Conservation (phyloP, 2,113 vertebrate species). For the Triplophysa dalaica region DNA sequence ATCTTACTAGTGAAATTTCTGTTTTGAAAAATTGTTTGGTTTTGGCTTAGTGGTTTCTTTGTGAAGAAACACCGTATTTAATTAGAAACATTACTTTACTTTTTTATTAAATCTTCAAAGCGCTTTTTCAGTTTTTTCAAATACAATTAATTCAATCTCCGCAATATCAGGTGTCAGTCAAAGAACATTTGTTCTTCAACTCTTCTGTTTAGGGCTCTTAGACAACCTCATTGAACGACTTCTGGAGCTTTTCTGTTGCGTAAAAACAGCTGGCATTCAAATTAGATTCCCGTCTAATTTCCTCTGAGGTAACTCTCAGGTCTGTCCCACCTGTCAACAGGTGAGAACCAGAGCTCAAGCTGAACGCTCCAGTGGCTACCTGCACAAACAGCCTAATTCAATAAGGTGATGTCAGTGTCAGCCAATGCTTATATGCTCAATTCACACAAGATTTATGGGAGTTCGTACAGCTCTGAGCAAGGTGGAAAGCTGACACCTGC, state of each 20-base stretch:
- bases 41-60: no score
- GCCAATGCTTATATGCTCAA: conserved; percentile 53
- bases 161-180: not conserved
- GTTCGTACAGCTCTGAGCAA: conserved; percentile 46
- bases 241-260: not conserved
- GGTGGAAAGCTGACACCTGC: conserved; percentile 57
- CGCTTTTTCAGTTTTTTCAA: no score
- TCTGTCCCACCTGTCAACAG: conserved; percentile 58
- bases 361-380: conserved; percentile 54
- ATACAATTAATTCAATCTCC: not conserved
- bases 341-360: conserved; percentile 56
- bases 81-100: no score
- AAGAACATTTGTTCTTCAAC: not conserved
- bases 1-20: not conserved
- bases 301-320: conserved; percentile 52
- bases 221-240: conserved; percentile 1
- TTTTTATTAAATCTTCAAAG: no score
- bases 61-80: no score
- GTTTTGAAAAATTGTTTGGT: not conserved
- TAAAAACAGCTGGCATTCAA: conserved; percentile 55
- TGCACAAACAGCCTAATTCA: conserved; percentile 62
- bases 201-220: not conserved
- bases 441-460: conserved; percentile 42
- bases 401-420: conserved; percentile 60
- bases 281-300: conserved; percentile 48